Evolutionary conservation across 2,113 vertebrate genomes (phyloP).

Genomic region (Nothocercus julius): DNA sequence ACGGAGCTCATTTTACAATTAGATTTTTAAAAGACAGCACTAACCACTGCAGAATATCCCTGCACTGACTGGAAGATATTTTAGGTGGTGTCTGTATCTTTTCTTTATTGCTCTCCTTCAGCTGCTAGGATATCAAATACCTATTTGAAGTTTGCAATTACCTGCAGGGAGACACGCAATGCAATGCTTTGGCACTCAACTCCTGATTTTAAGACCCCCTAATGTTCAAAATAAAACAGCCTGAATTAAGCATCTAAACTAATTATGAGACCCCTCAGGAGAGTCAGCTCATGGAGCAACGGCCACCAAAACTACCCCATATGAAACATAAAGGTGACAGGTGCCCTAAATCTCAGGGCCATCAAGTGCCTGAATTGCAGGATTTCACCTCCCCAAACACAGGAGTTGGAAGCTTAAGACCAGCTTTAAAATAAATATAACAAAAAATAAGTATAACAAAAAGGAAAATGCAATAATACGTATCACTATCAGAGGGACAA

Average conservation of each 20-base stretch:
- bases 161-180: not conserved
- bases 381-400: not conserved
- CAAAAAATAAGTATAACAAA: no score
- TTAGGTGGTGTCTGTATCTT: accelerated
- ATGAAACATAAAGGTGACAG: not conserved
- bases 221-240: not conserved
- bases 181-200: not conserved
- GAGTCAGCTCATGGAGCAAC: not conserved
- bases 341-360: not conserved
- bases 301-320: not conserved
- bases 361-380: not conserved
- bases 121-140: not conserved
- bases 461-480: not conserved
- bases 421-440: not conserved
- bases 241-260: not conserved
- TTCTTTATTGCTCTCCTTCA: not conserved
- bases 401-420: not conserved
- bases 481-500: not conserved
- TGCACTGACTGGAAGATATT: not conserved
- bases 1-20: not conserved
- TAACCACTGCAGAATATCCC: not conserved
- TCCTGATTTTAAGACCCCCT: not conserved
- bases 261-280: not conserved
- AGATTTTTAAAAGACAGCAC: not conserved
- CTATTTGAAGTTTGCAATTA: not conserved